These are phyloP conservation scores for Thysanoteuthis rhombus DNA, from an alignment of 2,888 invertebrate genomes.

Conservation along the genomic window DNA sequence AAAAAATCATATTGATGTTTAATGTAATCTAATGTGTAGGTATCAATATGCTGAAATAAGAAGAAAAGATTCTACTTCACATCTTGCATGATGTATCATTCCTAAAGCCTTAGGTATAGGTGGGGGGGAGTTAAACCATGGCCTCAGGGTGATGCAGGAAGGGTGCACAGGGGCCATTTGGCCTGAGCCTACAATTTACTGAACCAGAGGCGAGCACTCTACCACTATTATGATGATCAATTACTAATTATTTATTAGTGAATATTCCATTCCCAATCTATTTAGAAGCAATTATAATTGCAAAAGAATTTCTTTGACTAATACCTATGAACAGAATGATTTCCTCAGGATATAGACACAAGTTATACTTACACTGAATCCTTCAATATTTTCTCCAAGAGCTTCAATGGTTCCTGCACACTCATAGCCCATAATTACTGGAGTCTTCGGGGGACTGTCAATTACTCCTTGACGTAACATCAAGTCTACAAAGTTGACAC, in stretches of 20 bases:
- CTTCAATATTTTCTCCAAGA: conserved; percentile 62
- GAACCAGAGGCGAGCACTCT: too few species aligned
- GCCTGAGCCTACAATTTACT: too few species aligned
- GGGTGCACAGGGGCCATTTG: too few species aligned
- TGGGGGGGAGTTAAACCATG: too few species aligned
- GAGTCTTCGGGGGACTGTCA: conserved; percentile 88
- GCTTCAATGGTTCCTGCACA: conserved; percentile 76
- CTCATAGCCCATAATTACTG: conserved; percentile 88
- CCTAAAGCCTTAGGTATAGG: too few species aligned
- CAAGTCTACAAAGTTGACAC: conserved; percentile 88
- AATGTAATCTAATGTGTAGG: too few species aligned
- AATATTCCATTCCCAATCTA: too few species aligned
- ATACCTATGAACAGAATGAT: too few species aligned
- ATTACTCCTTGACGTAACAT: conserved; percentile 88
- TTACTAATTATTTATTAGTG: background rate
- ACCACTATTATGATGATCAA: background rate
- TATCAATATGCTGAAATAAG: background rate
- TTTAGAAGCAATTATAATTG: background rate
- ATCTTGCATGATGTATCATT: too few species aligned
- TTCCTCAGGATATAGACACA: background rate
- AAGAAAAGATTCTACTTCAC: background rate
- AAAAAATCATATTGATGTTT: too few species aligned
- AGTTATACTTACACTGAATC: conserved; percentile 54
- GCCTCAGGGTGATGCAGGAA: too few species aligned
- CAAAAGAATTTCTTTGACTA: background rate